phyloP scores from a whole-genome alignment of 2,888 invertebrate species.

The Cephus spinipes region DNA sequence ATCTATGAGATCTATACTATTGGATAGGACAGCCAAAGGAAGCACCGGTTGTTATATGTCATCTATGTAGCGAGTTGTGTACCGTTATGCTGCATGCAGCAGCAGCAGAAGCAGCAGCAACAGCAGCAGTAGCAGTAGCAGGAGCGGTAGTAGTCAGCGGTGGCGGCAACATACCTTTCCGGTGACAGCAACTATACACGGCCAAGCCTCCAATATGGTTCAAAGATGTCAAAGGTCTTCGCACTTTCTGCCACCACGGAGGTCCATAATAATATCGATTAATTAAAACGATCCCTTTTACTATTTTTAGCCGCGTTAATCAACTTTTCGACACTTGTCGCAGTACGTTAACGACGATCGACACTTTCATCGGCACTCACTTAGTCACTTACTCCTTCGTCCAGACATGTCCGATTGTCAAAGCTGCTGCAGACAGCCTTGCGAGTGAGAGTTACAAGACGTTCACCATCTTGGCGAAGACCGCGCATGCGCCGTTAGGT shows the following conservation, averaged over 20 bases:
- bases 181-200: conserved; percentile 29
- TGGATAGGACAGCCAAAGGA: not conserved
- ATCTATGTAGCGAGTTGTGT: not conserved
- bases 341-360: not conserved
- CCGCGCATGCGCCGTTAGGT: conserved; percentile 45
- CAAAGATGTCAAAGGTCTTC: conserved; percentile 36
- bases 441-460: conserved; percentile 60
- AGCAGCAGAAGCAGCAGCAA: not conserved
- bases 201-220: conserved; percentile 42
- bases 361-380: conserved; percentile 22
- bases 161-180: conserved; percentile 30
- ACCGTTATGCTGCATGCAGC: not conserved
- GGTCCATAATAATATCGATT: conserved; percentile 9
- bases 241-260: conserved; percentile 15
- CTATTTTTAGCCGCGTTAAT: not conserved
- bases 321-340: not conserved
- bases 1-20: not conserved
- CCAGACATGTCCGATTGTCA: conserved; percentile 27
- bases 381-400: not conserved
- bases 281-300: not conserved
- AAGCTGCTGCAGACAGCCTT: conserved; percentile 36
- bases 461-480: conserved; percentile 59
- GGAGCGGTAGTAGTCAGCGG: not conserved
- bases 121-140: not conserved
- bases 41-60: not conserved